Conservation (phyloP, 2,888 invertebrate species). For the Amorpha juglandis region DNA sequence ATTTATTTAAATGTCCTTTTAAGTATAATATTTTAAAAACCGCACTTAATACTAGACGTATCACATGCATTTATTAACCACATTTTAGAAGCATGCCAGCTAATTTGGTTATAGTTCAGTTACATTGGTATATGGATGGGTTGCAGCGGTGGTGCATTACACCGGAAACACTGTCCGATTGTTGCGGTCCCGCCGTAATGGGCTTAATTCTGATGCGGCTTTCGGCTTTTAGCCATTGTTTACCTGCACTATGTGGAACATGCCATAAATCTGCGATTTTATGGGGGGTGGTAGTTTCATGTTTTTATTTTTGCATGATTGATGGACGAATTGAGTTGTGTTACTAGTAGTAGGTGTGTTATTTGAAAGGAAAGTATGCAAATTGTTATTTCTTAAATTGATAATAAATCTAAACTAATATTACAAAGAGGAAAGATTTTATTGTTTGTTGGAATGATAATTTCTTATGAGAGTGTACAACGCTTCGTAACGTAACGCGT, state of each 20-base stretch:
- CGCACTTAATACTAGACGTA: not conserved
- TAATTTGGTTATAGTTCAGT: slow-evolving; percentile 36
- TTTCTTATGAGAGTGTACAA: no score
- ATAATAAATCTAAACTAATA: no score
- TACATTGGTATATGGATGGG: slow-evolving; percentile 31
- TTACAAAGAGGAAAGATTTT: no score
- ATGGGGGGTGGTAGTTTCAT: not conserved
- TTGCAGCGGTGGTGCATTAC: slow-evolving; percentile 61
- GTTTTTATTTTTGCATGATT: slow-evolving; percentile 3
- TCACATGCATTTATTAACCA: not conserved
- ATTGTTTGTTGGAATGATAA: no score
- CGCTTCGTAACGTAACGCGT: no score
- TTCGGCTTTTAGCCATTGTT: slow-evolving; percentile 81
- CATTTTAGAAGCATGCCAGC: slow-evolving; percentile 19
- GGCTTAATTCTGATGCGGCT: slow-evolving; percentile 81
- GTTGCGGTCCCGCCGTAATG: slow-evolving; percentile 74
- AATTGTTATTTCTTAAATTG: not conserved
- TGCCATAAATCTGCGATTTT: slow-evolving; percentile 38
- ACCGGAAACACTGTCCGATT: slow-evolving; percentile 66
- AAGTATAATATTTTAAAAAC: not conserved
- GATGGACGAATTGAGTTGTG: slow-evolving; percentile 1
- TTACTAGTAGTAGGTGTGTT: not conserved
- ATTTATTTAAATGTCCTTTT: no score
- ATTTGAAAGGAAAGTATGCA: not conserved
- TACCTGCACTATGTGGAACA: slow-evolving; percentile 57